phyloP scores from a whole-genome alignment of 2,113 vertebrate genomes.

The Myotis brandtii region DNA sequence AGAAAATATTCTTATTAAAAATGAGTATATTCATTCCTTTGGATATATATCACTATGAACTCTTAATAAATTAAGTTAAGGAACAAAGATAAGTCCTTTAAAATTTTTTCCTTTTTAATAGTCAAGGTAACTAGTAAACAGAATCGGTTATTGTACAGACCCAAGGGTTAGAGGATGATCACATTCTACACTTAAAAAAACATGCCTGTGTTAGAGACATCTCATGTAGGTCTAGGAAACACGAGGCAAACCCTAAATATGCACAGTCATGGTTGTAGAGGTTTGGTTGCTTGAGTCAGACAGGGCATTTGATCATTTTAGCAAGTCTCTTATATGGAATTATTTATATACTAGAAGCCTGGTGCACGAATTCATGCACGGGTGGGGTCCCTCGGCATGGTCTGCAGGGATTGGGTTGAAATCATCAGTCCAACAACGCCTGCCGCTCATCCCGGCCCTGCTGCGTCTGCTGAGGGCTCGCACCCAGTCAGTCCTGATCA shows the following conservation, averaged over 20 bases:
- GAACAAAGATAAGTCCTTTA: background rate
- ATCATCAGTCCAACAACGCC: too few relatives aligned
- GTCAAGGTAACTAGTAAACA: background rate
- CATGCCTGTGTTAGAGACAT: background rate
- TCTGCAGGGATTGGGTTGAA: too few relatives aligned
- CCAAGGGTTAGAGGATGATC: background rate
- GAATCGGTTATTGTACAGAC: background rate
- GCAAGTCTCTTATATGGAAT: background rate
- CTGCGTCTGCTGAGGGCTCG: too few relatives aligned
- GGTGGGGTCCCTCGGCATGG: too few relatives aligned
- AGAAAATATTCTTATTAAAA: constrained; percentile 14
- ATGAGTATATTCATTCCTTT: background rate
- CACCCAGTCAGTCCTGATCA: too few relatives aligned
- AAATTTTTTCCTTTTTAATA: background rate
- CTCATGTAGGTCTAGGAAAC: background rate
- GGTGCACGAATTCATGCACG: too few relatives aligned
- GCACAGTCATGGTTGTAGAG: background rate
- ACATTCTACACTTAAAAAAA: background rate
- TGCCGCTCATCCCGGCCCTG: too few relatives aligned
- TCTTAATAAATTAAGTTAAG: constrained; percentile 1
- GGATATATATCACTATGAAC: background rate
- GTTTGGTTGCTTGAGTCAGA: background rate
- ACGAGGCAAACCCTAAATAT: background rate
- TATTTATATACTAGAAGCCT: background rate
- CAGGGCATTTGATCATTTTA: background rate